Evolutionary conservation across 2,888 invertebrate genomes (phyloP), one percentile per base, ranked within the genome.

Genomic region (Eupeodes luniger): DNA sequence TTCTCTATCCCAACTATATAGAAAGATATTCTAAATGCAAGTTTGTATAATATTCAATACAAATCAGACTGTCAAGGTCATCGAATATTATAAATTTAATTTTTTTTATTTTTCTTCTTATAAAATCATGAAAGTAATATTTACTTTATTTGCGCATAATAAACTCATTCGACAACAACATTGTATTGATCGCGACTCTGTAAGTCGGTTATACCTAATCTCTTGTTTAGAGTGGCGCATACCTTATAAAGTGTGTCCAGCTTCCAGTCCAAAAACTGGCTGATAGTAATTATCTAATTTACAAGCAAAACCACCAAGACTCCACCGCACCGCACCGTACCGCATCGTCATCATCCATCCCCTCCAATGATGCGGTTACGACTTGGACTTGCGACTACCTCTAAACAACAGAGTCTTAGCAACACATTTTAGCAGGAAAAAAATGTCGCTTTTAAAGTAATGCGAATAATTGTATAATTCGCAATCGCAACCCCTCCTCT

Each of bases 231-330:
- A 51, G n/a, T 55, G 9, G 12, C 40, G 19, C 40, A 55, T 55
- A 19, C 85, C 85, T 49, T 85, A 81, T 81, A 62, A 77, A 74
- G 81, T 55, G 64, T 61, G 49, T 49, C 70, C 55, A 70, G 72
- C 69, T 81, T 61, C 77, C 72, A 85, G 36, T 72, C 67, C 72
- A 77, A 74, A 81, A 81, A 67, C 81, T 72, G 19, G 77, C 77
- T 81, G 77, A 85, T 85, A 85, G 72, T 81, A 77, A 67, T 76
- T 85, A 59, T 85, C 64, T 57, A 55, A 77, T 82, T 82, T 72
- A 77, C 70, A 77, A 82, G 77, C 62, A 64, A 55, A 53, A 34
- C 14, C 27, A 53, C 44, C 34, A 11, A 53, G 9, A 10, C 19
- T 47, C 9, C 27, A 16, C 16, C 16, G 5, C 14, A 1, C 14